A percentile compares a stretch with the other conserved stretches of the same genome.
phyloP scores from a whole-genome alignment of 2,888 invertebrate species.

The Lasioglossum leucozonium region DNA sequence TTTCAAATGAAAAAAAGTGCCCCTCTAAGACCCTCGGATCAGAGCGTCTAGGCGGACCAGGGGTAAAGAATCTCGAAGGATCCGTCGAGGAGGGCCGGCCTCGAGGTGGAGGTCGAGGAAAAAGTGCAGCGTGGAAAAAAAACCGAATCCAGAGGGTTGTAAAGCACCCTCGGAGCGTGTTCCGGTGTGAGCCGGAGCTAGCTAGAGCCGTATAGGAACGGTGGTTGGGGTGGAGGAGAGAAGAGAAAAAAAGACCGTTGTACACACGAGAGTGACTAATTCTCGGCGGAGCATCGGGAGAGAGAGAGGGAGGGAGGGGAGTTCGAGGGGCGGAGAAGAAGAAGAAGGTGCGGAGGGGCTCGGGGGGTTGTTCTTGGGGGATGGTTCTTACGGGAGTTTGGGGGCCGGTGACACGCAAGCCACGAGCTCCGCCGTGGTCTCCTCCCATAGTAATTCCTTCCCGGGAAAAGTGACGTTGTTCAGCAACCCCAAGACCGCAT shows the following conservation, averaged over 20 bases:
- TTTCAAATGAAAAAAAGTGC: neutral
- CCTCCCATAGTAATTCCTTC: conserved; percentile 42
- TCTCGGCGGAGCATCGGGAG: neutral
- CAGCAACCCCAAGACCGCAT: conserved; percentile 35
- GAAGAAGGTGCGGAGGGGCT: neutral
- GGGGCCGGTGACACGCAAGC: conserved; percentile 13
- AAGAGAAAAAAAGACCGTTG: conserved; percentile 9
- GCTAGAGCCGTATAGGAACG: neutral
- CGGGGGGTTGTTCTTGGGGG: neutral
- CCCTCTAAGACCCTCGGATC: neutral
- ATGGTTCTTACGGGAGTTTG: neutral
- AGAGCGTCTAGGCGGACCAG: neutral
- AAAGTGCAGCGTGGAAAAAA: conserved; percentile 11
- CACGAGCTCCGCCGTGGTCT: conserved; percentile 12
- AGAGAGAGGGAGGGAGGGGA: neutral
- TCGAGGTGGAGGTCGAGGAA: neutral
- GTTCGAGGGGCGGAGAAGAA: neutral
- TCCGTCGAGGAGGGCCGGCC: neutral
- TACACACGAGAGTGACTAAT: conserved; percentile 17
- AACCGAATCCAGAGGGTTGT: conserved; percentile 9
- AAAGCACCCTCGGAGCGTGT: conserved; percentile 14
- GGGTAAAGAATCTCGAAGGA: neutral
- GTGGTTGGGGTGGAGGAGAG: neutral
- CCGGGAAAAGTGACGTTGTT: conserved; percentile 46
- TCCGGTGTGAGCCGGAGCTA: neutral